These are phyloP conservation scores for Hanleya hanleyi DNA, from an alignment of 2,888 invertebrate species.

Conservation along the genomic window DNA sequence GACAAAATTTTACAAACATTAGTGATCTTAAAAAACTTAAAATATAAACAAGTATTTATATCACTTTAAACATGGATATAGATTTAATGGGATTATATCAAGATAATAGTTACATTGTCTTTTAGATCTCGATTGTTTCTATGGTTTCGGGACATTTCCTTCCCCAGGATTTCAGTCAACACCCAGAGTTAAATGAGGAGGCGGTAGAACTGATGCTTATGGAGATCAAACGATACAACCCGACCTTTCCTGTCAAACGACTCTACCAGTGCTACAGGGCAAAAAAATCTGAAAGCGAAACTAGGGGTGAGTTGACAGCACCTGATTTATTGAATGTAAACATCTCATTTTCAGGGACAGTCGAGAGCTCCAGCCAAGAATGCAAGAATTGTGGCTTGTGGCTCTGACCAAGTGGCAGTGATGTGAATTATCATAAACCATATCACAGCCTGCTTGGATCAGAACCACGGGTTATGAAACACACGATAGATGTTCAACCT, in stretches of 20 bases:
- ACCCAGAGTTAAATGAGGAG: not conserved
- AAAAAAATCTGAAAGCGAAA: not conserved
- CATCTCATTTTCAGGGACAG: no score
- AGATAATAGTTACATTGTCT: no score
- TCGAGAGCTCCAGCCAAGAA: no score
- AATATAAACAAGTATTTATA: no score
- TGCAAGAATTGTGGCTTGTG: not conserved
- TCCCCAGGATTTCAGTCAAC: not conserved
- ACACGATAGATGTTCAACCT: not conserved
- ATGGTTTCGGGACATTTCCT: no score
- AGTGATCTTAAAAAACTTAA: no score
- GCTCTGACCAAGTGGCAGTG: slow-evolving; percentile 2
- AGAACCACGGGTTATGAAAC: not conserved
- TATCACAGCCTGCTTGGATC: slow-evolving; percentile 12
- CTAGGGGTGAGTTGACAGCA: not conserved
- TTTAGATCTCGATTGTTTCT: no score
- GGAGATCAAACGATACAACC: not conserved
- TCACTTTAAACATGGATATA: no score
- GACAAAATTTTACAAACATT: no score
- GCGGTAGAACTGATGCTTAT: not conserved
- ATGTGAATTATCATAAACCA: not conserved
- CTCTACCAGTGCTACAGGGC: not conserved
- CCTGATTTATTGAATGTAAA: no score
- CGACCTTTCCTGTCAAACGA: not conserved
- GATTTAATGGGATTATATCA: no score